phyloP scores from a whole-genome alignment of 2,888 invertebrate species.

The Melanargia galathea region DNA sequence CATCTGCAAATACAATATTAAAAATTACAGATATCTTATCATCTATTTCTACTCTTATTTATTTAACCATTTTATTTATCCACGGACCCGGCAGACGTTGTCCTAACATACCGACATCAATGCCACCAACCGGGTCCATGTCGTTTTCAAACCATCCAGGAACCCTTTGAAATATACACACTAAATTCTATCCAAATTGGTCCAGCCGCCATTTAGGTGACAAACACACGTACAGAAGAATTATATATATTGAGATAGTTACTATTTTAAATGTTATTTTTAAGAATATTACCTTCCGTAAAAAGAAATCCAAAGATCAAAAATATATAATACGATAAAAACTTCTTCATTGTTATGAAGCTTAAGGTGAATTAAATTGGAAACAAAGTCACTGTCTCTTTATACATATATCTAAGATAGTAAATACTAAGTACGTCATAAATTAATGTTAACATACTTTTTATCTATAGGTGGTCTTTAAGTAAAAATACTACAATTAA shows the following conservation, averaged over 20 bases:
- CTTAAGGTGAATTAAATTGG: neutral
- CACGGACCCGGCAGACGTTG: too few relatives aligned
- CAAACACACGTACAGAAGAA: too few relatives aligned
- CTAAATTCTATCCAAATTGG: too few relatives aligned
- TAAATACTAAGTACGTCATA: neutral
- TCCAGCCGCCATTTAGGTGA: too few relatives aligned
- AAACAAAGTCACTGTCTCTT: neutral
- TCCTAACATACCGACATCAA: too few relatives aligned
- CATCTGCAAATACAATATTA: neutral
- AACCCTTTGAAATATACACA: too few relatives aligned
- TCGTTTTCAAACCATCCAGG: too few relatives aligned
- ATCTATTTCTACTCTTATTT: neutral
- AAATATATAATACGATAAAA: neutral
- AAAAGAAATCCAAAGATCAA: neutral
- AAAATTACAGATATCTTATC: neutral
- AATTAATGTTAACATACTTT: neutral
- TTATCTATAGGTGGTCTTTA: neutral
- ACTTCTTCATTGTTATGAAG: neutral
- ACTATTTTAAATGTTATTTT: too few relatives aligned
- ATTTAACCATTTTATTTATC: too few relatives aligned
- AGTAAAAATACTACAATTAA: neutral
- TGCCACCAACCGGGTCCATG: too few relatives aligned
- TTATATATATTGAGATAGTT: too few relatives aligned
- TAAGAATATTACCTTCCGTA: conserved; percentile 8
- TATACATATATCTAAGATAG: neutral